Conservation (phyloP, 2,797 vertebrate species). For the Catostomus latipinnis region DNA sequence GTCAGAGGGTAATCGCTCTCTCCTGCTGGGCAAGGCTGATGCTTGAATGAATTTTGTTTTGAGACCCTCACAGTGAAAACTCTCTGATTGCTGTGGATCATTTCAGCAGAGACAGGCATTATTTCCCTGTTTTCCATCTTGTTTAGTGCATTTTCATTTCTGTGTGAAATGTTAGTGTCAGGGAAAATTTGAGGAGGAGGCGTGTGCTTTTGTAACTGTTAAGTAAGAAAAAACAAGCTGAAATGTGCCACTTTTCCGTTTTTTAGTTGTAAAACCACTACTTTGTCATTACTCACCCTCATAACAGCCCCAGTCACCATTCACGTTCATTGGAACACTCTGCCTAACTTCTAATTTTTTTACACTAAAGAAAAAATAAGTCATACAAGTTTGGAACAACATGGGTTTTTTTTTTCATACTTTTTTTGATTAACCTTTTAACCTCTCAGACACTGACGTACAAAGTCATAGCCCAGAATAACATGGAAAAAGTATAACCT, state of each 20-base stretch:
- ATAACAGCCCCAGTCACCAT: too few species aligned
- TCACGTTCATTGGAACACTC: too few species aligned
- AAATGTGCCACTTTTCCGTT: not conserved
- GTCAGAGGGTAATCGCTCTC: slow-evolving; percentile 35
- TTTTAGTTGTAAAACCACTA: too few species aligned
- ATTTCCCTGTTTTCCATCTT: slow-evolving; percentile 18
- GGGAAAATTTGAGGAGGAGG: not conserved
- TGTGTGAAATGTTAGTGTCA: slow-evolving; percentile 3
- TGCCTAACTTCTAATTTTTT: too few species aligned
- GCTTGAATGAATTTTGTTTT: slow-evolving; percentile 38
- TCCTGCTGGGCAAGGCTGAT: slow-evolving; percentile 26
- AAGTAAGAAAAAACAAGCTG: not conserved
- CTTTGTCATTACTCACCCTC: too few species aligned
- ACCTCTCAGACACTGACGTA: too few species aligned
- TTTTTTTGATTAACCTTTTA: not conserved
- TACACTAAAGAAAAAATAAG: not conserved
- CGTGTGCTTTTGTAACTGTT: slow-evolving; percentile 16
- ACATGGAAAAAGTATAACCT: not conserved
- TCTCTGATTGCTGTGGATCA: slow-evolving; percentile 11
- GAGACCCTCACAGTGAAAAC: slow-evolving; percentile 14
- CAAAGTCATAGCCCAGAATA: too few species aligned
- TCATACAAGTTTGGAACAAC: not conserved
- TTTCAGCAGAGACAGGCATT: slow-evolving; percentile 22
- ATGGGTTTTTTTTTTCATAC: not conserved
- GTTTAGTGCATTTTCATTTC: not conserved